phyloP scores from a whole-genome alignment of 2,797 vertebrate species.

The Crypturellus tataupa region DNA sequence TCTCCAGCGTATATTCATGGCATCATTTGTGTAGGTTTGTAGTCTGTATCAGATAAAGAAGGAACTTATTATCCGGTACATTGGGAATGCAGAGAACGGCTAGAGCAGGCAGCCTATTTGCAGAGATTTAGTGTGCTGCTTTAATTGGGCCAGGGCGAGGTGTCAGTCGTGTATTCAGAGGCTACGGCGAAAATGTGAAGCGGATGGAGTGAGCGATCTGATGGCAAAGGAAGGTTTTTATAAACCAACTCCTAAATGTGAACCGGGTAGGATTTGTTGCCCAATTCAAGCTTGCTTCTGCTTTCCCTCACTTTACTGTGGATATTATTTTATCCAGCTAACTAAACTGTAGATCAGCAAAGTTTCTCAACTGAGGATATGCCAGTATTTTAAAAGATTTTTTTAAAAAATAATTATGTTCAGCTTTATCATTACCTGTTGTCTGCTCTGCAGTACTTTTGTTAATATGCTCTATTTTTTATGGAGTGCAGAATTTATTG shows the following conservation, averaged over 20 bases:
- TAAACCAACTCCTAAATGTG: background rate
- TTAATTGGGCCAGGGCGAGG: background rate
- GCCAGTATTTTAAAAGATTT: constrained; percentile 6
- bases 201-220: background rate
- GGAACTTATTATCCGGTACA: background rate
- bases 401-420: background rate
- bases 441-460: constrained; percentile 20
- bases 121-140: background rate
- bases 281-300: background rate
- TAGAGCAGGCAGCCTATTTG: background rate
- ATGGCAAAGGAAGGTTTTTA: background rate
- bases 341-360: background rate
- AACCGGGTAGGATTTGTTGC: background rate
- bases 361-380: background rate
- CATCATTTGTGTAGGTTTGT: background rate
- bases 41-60: background rate
- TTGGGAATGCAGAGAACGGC: background rate
- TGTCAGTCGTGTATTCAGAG: background rate
- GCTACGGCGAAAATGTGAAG: background rate
- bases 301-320: background rate
- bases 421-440: constrained; percentile 37
- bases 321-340: background rate
- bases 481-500: constrained; percentile 45
- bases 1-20: rapidly evolving
- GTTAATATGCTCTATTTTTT: background rate